phyloP scores from a whole-genome alignment of 2,888 invertebrate genomes.

The Erebia ligea region DNA sequence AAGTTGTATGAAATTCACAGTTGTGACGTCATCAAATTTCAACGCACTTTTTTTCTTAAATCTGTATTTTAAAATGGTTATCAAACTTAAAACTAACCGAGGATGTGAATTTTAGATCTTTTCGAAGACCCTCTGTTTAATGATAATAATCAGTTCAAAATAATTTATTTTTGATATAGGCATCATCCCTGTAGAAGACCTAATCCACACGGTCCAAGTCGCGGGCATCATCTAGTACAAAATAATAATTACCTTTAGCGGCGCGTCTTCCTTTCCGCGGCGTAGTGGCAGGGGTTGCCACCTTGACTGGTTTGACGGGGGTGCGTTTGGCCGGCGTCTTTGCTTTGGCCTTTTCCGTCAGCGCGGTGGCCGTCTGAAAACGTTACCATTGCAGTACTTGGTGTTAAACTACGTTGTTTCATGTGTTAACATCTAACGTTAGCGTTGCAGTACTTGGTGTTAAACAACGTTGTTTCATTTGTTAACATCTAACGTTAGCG shows the following conservation, averaged over 20 bases:
- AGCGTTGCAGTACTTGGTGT: constrained; percentile 10
- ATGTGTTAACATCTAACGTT: constrained; percentile 4
- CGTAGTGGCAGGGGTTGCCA: constrained; percentile 49
- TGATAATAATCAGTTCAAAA: no score
- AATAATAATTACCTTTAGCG: constrained; percentile 35
- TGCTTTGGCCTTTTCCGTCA: constrained; percentile 65
- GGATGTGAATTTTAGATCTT: no score
- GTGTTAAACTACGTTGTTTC: background rate
- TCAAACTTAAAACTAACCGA: no score
- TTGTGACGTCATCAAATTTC: no score
- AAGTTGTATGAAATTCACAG: no score
- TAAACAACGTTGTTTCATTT: background rate
- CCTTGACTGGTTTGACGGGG: constrained; percentile 52
- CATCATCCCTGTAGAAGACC: no score
- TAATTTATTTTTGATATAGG: no score
- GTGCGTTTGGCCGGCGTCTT: constrained; percentile 54
- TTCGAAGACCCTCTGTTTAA: no score
- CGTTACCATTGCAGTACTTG: constrained; percentile 17
- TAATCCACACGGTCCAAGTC: no score
- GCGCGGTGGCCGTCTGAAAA: constrained; percentile 72
- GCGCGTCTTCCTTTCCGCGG: constrained; percentile 61
- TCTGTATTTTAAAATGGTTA: no score
- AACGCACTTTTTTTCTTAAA: no score
- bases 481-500: constrained; percentile 14
- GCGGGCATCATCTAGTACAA: no score